Evolutionary conservation across 2,113 vertebrate genomes (phyloP).

Genomic region (cattle (Bos taurus)): DNA sequence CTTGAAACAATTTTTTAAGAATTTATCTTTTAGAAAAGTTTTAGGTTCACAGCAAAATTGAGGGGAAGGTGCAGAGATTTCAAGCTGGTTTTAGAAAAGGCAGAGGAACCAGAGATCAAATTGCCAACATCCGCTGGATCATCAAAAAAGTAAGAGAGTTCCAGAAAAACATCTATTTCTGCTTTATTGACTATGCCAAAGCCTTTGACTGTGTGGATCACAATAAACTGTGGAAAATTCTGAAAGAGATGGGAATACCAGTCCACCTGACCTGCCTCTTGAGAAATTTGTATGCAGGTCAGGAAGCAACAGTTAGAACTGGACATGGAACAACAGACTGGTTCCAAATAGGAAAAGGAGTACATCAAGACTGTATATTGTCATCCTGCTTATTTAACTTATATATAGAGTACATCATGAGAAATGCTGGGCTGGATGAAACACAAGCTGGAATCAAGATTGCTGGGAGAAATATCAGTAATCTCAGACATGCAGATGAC

Average conservation of each 20-base stretch:
- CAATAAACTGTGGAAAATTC: not conserved
- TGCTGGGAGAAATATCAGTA: not conserved
- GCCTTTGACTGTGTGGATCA: not conserved
- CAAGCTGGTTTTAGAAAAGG: not conserved
- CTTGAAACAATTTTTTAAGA: not conserved
- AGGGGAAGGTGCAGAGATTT: not conserved
- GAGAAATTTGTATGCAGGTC: not conserved
- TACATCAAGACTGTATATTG: not conserved
- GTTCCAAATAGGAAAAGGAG: not conserved
- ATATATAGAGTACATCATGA: not conserved
- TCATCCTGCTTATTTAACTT: not conserved
- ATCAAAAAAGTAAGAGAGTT: not conserved
- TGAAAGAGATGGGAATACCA: not conserved
- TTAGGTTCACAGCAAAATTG: not conserved
- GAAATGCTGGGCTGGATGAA: not conserved
- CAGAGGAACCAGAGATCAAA: not conserved
- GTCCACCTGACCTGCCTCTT: not conserved
- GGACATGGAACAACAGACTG: not conserved
- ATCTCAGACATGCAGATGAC: not conserved
- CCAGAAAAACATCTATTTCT: not conserved
- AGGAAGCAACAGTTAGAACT: not conserved
- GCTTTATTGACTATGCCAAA: not conserved
- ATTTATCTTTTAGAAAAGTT: not conserved
- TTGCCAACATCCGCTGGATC: not conserved
- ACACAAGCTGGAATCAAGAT: not conserved